Base-by-base conservation (phyloP, 2,888 invertebrate species). In the Idaea dimidiata region DNA sequence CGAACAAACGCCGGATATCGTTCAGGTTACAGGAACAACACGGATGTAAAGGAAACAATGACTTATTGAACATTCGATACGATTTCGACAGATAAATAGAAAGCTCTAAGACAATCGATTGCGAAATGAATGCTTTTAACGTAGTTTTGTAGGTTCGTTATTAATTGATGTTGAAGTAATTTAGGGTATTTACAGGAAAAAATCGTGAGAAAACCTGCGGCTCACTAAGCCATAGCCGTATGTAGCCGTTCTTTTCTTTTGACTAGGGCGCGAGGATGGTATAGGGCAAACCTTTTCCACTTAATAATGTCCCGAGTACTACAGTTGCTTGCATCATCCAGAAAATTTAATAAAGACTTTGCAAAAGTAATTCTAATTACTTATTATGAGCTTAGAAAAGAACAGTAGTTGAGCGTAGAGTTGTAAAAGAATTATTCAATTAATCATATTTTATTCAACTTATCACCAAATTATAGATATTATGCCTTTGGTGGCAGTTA, bases 21-120 rank as follows among this genome's bases (percentile, higher is more conserved):
- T 62, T 58, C 70, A 68, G 76, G 72, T 75, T 77, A 73, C 73
- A 73, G 74, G 74, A 72, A 79, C 73, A 74, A 71, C 64, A 58
- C 70, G 61, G 61, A 64, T 76, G 74, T 73, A 72, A 66, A 55
- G 54, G 60, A 75, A 75, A 88, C 89, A 89, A 89, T 88, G 77
- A 77, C 64, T 73, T 73, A 90, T 91, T 88, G 82, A 89, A 69
- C 72, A 91, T 91, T 91, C 82, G 90, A 79, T 75, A 88, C 89
- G 89, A 86, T 83, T 87, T 90, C 84, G 74, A 81, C 83, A 83
- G 82, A 80, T 59, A 59, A 65, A 64, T 17, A 55, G 57, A 53
- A 58, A 17, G 57, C 24, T n/a, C 43, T 43, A 43, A 43, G 43
- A 43, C 43, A 43, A 43, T 43, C 1, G 24, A 24, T 56, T 58